Conservation (phyloP, 2,113 vertebrate genomes). For the Phaethon lepturus region DNA sequence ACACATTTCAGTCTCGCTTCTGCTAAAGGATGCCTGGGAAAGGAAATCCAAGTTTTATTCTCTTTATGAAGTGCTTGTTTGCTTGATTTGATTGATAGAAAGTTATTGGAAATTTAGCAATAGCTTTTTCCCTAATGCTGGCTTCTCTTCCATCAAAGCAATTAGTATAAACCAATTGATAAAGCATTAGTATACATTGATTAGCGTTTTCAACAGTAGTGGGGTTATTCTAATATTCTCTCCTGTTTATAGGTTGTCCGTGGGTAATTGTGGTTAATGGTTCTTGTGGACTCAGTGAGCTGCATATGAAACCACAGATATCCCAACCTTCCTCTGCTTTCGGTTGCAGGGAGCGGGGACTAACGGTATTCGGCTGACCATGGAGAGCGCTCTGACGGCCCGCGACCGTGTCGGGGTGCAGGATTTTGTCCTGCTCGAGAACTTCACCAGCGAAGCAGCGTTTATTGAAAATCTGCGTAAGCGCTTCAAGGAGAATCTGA, state of each 20-base stretch:
- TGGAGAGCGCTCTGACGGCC: constrained; percentile 97
- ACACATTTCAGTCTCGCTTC: neutral
- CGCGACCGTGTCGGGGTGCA: constrained; percentile 97
- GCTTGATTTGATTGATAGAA: neutral
- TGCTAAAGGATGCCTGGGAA: neutral
- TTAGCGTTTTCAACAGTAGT: rapidly evolving
- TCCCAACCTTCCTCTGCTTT: neutral
- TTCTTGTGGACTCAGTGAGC: neutral
- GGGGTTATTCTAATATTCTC: neutral
- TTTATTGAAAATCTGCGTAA: constrained; percentile 97
- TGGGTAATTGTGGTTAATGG: neutral
- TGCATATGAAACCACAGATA: neutral
- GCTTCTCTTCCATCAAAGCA: neutral
- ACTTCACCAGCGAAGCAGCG: constrained; percentile 94
- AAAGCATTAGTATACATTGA: rapidly evolving
- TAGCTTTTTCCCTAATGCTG: neutral
- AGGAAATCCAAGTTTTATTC: neutral
- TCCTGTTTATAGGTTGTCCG: neutral
- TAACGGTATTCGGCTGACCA: constrained; percentile 90
- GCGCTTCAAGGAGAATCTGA: constrained; percentile 96
- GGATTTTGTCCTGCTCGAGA: constrained; percentile 97
- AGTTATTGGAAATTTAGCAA: neutral
- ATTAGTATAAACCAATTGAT: neutral
- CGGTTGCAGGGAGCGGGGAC: constrained; percentile 82
- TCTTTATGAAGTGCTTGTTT: neutral